phyloP scores from a whole-genome alignment of 53 echinoderm and acorn worm species.

The Antedon mediterranea region DNA sequence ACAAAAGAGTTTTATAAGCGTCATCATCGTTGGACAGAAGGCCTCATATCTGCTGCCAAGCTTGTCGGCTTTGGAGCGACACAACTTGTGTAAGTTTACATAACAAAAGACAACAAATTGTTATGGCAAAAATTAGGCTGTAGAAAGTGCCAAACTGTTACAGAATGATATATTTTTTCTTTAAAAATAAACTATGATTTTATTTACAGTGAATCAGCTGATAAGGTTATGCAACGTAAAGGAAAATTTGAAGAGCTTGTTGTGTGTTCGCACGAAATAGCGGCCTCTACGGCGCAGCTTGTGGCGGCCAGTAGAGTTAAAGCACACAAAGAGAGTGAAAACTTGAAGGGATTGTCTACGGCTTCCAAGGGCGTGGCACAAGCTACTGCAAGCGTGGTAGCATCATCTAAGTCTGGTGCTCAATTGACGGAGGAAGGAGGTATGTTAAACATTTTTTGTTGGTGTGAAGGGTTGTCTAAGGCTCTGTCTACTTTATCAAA shows the following conservation, averaged over 20 bases:
- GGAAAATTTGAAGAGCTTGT: constrained; percentile 88
- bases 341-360: constrained; percentile 44
- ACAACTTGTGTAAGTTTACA: constrained; percentile 90
- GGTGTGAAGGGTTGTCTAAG: too few relatives aligned
- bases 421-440: constrained; percentile 82
- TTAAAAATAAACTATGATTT: neutral
- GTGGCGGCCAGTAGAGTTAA: constrained; percentile 85
- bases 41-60: constrained; percentile 82
- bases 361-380: constrained; percentile 66
- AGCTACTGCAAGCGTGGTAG: constrained; percentile 72
- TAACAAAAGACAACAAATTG: too few relatives aligned
- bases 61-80: constrained; percentile 80
- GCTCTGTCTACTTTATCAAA: too few relatives aligned
- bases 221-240: constrained; percentile 65
- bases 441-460: too few relatives aligned
- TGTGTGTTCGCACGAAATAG: constrained; percentile 89
- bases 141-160: too few relatives aligned
- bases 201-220: constrained; percentile 54
- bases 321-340: constrained; percentile 51
- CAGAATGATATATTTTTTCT: too few relatives aligned
- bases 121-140: too few relatives aligned
- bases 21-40: constrained; percentile 93
- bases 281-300: constrained; percentile 85
- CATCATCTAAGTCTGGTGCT: constrained; percentile 86
- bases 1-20: constrained; percentile 84